Conservation (phyloP, 2,888 invertebrate genomes). For the Hirtodrosophila confusa region DNA sequence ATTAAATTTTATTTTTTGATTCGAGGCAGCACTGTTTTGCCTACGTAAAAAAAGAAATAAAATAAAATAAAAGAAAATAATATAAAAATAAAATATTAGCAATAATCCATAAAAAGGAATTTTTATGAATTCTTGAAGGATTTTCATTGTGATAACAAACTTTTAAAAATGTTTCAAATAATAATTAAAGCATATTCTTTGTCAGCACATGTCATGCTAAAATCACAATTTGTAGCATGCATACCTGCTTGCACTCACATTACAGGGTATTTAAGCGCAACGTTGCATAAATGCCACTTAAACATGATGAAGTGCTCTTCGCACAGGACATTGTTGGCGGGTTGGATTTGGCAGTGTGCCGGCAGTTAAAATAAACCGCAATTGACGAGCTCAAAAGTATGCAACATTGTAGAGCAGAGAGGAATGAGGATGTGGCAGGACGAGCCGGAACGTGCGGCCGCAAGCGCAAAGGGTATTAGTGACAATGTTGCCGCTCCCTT, state of each 20-base stretch:
- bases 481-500: constrained; percentile 50
- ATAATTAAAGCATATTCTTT: no score
- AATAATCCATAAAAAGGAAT: no score
- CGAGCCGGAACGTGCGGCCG: constrained; percentile 44
- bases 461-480: constrained; percentile 57
- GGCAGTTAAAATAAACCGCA: constrained; percentile 56
- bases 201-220: no score
- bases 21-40: no score
- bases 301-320: constrained; percentile 13
- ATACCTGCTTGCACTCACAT: neutral
- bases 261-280: constrained; percentile 33
- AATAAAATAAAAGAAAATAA: no score
- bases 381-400: constrained; percentile 52
- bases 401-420: constrained; percentile 51
- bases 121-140: no score
- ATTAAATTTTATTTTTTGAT: no score
- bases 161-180: no score
- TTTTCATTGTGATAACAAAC: no score
- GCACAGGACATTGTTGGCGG: constrained; percentile 23
- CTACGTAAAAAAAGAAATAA: no score
- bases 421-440: constrained; percentile 37
- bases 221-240: no score
- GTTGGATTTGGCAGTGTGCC: constrained; percentile 14
- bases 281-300: constrained; percentile 59
- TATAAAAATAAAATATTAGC: no score